Conservation (phyloP, 2,888 invertebrate species). For the Empis stercorea region DNA sequence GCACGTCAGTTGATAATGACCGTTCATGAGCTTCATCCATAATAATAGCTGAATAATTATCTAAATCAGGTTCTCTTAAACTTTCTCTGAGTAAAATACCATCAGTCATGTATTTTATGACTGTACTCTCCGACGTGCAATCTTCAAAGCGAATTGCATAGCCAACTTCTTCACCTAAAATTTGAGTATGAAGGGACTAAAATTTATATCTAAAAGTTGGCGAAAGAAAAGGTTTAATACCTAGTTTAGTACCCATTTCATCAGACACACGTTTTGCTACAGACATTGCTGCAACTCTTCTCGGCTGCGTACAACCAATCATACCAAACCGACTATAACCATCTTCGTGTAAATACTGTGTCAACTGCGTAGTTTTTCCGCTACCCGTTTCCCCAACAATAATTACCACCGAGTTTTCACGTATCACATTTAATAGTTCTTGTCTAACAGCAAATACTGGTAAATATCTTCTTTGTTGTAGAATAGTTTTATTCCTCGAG, state of each 20-base stretch:
- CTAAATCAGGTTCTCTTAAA: conserved; percentile 87
- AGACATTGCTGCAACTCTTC: conserved; percentile 97
- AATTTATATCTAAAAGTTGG: not conserved
- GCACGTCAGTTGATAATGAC: conserved; percentile 93
- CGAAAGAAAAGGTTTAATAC: conserved; percentile 26
- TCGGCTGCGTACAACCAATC: conserved; percentile 96
- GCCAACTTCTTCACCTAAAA: conserved; percentile 75
- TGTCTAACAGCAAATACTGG: conserved; percentile 94
- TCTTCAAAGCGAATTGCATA: conserved; percentile 99
- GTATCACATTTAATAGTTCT: conserved; percentile 77
- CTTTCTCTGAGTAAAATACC: conserved; percentile 95
- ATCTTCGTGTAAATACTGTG: conserved; percentile 95
- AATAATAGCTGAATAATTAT: conserved; percentile 93
- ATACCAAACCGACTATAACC: conserved; percentile 85
- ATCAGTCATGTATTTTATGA: conserved; percentile 99
- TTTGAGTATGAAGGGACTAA: not conserved
- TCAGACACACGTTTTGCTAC: conserved; percentile 98
- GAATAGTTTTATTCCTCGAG: conserved; percentile 69
- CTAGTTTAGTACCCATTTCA: conserved; percentile 85
- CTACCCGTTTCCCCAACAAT: conserved; percentile 61
- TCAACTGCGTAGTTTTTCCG: conserved; percentile 89
- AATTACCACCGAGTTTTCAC: conserved; percentile 88
- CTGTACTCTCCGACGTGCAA: conserved; percentile 87
- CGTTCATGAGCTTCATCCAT: conserved; percentile 99
- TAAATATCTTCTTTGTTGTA: conserved; percentile 78